Conservation (phyloP, 2,888 invertebrate species). For the Myathropa florea region DNA sequence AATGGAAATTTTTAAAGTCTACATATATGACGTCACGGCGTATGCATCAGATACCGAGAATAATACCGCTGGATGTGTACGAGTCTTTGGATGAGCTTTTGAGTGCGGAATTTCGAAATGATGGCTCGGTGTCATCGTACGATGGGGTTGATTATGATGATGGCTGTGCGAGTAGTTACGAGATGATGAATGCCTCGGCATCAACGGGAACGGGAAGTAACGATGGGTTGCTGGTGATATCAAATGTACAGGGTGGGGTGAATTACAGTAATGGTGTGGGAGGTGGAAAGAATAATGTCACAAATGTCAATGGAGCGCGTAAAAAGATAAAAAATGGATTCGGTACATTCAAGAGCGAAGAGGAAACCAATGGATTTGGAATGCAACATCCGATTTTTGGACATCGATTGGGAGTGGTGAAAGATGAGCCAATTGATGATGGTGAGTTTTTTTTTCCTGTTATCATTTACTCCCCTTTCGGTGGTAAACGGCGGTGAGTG, state of each 20-base stretch:
- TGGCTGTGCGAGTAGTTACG: constrained; percentile 35
- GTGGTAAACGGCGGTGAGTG: neutral
- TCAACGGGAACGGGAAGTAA: constrained; percentile 46
- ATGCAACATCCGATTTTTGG: constrained; percentile 79
- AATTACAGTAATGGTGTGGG: constrained; percentile 18
- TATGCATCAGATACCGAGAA: constrained; percentile 77
- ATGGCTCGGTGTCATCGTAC: constrained; percentile 66
- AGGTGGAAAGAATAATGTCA: constrained; percentile 25
- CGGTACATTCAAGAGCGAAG: constrained; percentile 51
- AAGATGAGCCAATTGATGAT: constrained; percentile 77
- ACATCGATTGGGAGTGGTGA: constrained; percentile 77
- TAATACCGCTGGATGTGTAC: constrained; percentile 77
- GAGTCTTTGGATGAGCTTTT: constrained; percentile 76
- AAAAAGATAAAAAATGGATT: constrained; percentile 61
- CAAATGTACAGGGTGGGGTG: constrained; percentile 62
- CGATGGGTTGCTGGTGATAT: constrained; percentile 61
- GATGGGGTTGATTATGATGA: constrained; percentile 64
- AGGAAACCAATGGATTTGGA: constrained; percentile 71
- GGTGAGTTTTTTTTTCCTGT: constrained; percentile 72
- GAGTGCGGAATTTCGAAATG: constrained; percentile 64
- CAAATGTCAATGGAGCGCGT: constrained; percentile 36
- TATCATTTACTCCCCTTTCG: neutral
- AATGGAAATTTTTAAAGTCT: constrained; percentile 80
- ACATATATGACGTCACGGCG: constrained; percentile 79
- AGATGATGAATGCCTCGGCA: constrained; percentile 58